Conservation (phyloP, 2,113 vertebrate species). For the Megaleporinus macrocephalus region DNA sequence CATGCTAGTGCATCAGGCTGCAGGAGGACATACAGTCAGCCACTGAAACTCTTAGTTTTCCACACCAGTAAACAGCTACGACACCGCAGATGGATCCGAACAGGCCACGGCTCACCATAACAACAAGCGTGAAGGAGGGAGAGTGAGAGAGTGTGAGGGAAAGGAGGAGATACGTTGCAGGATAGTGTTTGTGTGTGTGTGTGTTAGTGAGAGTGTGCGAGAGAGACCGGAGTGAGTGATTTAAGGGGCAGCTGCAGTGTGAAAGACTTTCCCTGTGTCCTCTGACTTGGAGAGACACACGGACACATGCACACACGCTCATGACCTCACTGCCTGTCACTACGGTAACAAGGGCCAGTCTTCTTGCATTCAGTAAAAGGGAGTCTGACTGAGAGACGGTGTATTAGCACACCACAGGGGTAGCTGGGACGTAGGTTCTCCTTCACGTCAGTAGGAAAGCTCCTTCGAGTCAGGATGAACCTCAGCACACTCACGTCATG, state of each 20-base stretch:
- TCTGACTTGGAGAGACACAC: conserved; percentile 37
- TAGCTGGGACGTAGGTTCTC: too few relatives aligned
- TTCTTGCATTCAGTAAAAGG: conserved; percentile 1
- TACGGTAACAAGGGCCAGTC: conserved; percentile 17
- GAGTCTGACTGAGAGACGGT: not conserved
- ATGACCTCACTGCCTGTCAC: conserved; percentile 44
- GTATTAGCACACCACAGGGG: too few relatives aligned
- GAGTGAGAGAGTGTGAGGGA: not conserved
- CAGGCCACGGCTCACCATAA: not conserved
- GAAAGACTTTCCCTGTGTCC: conserved; percentile 70
- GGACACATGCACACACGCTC: conserved; percentile 45
- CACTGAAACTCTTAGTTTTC: not conserved
- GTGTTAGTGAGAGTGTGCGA: not conserved
- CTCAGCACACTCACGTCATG: too few relatives aligned
- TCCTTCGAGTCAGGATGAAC: too few relatives aligned
- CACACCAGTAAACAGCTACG: not conserved
- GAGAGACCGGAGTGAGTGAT: conserved; percentile 13
- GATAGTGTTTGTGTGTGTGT: not conserved
- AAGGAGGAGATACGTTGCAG: not conserved
- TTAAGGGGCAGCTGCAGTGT: conserved; percentile 67
- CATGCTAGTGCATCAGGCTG: not conserved
- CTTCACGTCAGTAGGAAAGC: too few relatives aligned
- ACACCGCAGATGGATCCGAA: not conserved
- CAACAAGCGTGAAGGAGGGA: not conserved
- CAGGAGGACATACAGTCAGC: not conserved